Evolutionary conservation across 1,140 invertebrate genomes (phyloP).

Genomic region (Lasaia peninsularis): DNA sequence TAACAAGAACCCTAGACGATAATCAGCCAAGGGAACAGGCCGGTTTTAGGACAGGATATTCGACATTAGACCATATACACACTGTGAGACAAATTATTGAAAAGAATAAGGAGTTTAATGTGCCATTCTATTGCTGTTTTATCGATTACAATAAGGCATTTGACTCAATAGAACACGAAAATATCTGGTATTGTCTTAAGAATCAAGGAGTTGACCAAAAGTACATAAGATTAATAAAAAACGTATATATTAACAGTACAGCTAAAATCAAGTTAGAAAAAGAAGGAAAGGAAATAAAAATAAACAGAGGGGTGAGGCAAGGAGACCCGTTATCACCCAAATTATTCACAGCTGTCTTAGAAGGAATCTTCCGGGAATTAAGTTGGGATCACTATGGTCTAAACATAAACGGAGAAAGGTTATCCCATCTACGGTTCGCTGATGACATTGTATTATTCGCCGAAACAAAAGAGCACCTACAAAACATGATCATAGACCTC

Average conservation of each 20-base stretch:
- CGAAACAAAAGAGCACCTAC: not conserved
- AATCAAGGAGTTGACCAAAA: constrained; percentile 16
- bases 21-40: constrained; percentile 11
- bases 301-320: constrained; percentile 17
- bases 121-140: constrained; percentile 23
- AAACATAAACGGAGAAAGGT: constrained; percentile 7
- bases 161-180: not conserved
- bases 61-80: constrained; percentile 16
- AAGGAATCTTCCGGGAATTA: constrained; percentile 15
- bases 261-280: constrained; percentile 20
- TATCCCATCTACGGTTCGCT: too few species aligned
- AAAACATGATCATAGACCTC: constrained; percentile 1
- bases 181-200: constrained; percentile 15
- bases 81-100: constrained; percentile 18
- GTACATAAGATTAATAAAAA: constrained; percentile 21
- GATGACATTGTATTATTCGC: constrained; percentile 4
- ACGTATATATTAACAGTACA: constrained; percentile 15
- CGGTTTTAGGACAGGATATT: constrained; percentile 13
- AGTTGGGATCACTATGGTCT: constrained; percentile 13
- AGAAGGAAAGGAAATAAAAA: constrained; percentile 20
- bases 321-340: constrained; percentile 14
- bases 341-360: constrained; percentile 18
- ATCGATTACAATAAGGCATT: constrained; percentile 16
- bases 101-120: constrained; percentile 20
- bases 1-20: constrained; percentile 14